Base-by-base conservation (phyloP, 2,888 invertebrate genomes). In the Amorpha juglandis region DNA sequence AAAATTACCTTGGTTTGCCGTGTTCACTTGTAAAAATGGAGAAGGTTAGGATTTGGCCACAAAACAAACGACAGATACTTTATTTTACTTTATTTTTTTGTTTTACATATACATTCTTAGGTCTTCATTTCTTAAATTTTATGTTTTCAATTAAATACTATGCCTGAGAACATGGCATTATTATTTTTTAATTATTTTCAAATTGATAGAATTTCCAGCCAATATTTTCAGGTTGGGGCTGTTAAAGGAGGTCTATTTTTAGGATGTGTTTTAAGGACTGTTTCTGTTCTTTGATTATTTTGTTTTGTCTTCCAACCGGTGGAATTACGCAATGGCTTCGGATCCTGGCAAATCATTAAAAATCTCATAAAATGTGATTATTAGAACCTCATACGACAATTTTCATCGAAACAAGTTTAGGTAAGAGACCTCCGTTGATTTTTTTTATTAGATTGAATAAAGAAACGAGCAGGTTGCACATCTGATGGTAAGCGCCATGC, bases 11-110 rank as follows among this genome's bases (percentile, higher is more conserved):
- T 74, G 62, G 69, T 65, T 69, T 69, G 69, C 72, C 78, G 86
- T 90, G 89, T 89, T 91, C 90, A 90, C 77, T 83, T 88, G 87
- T 84, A 53, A 19, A 16, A 64, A 35, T 48, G 38, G 27, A 53
- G 66, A 51, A 27, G 9, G 7, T 35, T 1, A 14, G 12, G 4
- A n/a, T n/a, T 62, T 62, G 12, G 7, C 14, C 27, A 19, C 11
- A 33, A 19, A 67, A 67, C 64, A 55, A 70, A 71, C 67, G 76
- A 68, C 62, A 71, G 52, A 66, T 11, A 68, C 19, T 71, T 65
- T 62, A 72, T 81, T 83, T 83, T 81, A 72, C 78, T 80, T 75
- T 80, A 75, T 80, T 83, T 84, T 78, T 81, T 67, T 67, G 35
- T 68, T 76, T 75, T 73, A 70, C 64, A 27, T 27, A 45, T 64